These are phyloP conservation scores for Drosophila infuscata DNA, from an alignment of 2,888 invertebrate genomes.

Conservation along the genomic window DNA sequence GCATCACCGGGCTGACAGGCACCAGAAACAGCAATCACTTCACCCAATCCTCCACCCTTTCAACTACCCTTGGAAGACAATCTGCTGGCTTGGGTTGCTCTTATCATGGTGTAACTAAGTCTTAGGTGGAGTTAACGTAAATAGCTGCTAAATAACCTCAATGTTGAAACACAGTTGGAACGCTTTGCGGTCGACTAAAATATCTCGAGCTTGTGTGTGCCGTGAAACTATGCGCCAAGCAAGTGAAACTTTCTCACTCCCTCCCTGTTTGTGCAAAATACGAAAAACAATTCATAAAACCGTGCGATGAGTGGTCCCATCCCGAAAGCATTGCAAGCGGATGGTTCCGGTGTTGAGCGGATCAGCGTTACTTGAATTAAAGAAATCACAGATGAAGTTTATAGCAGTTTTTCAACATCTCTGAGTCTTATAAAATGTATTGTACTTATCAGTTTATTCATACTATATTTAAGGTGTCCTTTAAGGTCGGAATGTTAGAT, in stretches of 20 bases:
- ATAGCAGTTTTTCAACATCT: background rate
- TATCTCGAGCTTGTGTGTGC: conserved; percentile 36
- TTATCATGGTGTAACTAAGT: conserved; percentile 27
- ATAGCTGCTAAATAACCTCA: conserved; percentile 53
- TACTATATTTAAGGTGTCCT: background rate
- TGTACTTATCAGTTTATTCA: background rate
- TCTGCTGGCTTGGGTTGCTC: conserved; percentile 15
- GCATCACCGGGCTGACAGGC: conserved; percentile 47
- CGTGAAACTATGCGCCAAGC: conserved; percentile 30
- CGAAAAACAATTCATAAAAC: conserved; percentile 25
- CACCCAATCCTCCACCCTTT: background rate
- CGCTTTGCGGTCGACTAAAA: conserved; percentile 58
- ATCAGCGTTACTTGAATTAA: conserved; percentile 22
- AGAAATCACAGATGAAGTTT: conserved; percentile 20
- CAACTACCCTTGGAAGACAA: background rate
- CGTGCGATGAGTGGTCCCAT: conserved; percentile 1
- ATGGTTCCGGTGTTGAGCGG: conserved; percentile 10
- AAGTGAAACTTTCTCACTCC: background rate
- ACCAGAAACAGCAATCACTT: conserved; percentile 12
- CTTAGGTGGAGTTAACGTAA: conserved; percentile 29
- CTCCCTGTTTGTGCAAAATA: background rate
- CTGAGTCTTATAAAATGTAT: background rate
- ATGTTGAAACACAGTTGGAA: conserved; percentile 45
- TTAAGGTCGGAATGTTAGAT: no score
- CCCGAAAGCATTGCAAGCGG: conserved; percentile 24